Evolutionary conservation across 2,113 vertebrate genomes (phyloP), one percentile per base, ranked within the genome.

Genomic region (Scalopus aquaticus): DNA sequence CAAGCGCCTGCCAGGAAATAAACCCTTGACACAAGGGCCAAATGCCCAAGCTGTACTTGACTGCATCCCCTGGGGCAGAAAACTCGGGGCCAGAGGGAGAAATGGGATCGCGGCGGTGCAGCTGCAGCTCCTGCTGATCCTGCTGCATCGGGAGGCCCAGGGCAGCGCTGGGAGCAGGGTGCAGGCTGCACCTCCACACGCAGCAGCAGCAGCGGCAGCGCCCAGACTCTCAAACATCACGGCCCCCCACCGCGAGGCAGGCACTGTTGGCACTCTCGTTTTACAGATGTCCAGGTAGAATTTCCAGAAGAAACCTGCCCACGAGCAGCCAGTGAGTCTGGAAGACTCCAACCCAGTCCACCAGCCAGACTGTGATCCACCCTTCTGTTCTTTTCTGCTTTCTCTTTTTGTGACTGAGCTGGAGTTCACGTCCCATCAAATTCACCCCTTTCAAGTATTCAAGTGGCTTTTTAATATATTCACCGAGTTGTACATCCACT

Each of bases 1-100:
- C 69, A 51, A 90, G 88, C 0, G 0, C 58, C 28, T 46, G 69
- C 60, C 54, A 90, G 85, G 73, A 90, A 93, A 74, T 42, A 82
- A 92, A 65, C 56, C 44, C 91, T 84, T 69, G 74, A 92, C 69
- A 70, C 2, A 0, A 22, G n/a, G 73, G 69, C 73, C 69, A 85
- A 39, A 70, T 37, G 88, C 73, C 85, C 65, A 73, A 17, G 67
- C 54, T 15, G 19, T 15, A 77, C 82, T 78, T 42, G 51, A 62
- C 90, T 6, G 0, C 77, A 80, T 67, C 70, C 65, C 42, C 39
- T 37, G 0, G 51, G 69, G 77, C 42, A 74, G 77, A 70, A 88
- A 56, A 67, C n/a, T n/a, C 12, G 6, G 42, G 76, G 49, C 32
- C 62, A n/a, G 42, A 8, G 15, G 11, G 44, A 37, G 62, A n/a